Conservation (phyloP, 2,888 invertebrate genomes). For the Leptopilina syphax region DNA sequence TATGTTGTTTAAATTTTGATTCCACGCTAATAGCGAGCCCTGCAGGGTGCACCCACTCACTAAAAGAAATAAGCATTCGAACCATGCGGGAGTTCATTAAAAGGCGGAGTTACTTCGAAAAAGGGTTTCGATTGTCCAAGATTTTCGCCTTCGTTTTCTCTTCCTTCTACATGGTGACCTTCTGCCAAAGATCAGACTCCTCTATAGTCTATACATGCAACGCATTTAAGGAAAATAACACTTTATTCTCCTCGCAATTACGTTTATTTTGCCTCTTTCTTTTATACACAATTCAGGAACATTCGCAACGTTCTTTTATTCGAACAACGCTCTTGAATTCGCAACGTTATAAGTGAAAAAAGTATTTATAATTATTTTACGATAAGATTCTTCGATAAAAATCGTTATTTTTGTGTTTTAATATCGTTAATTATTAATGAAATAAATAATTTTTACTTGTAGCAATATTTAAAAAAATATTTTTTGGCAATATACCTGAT, state of each 20-base stretch:
- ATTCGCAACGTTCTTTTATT: too few relatives aligned
- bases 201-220: not conserved
- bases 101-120: conserved; percentile 42
- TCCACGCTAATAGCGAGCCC: conserved; percentile 55
- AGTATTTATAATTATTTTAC: too few relatives aligned
- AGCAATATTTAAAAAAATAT: too few relatives aligned
- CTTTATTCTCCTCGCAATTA: not conserved
- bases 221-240: not conserved
- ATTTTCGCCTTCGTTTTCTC: conserved; percentile 1
- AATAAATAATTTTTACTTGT: too few relatives aligned
- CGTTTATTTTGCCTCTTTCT: not conserved
- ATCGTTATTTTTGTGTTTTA: too few relatives aligned
- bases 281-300: not conserved
- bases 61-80: conserved; percentile 58
- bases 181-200: not conserved
- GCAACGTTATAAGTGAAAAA: too few relatives aligned
- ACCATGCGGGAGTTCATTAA: conserved; percentile 67
- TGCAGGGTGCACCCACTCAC: conserved; percentile 60
- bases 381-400: too few relatives aligned
- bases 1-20: conserved; percentile 67
- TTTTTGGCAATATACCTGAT: too few relatives aligned
- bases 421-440: too few relatives aligned
- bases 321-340: too few relatives aligned
- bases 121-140: conserved; percentile 15
- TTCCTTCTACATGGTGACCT: conserved; percentile 4